Conservation (phyloP, 2,888 invertebrate species). For the Pelosia muscerda region DNA sequence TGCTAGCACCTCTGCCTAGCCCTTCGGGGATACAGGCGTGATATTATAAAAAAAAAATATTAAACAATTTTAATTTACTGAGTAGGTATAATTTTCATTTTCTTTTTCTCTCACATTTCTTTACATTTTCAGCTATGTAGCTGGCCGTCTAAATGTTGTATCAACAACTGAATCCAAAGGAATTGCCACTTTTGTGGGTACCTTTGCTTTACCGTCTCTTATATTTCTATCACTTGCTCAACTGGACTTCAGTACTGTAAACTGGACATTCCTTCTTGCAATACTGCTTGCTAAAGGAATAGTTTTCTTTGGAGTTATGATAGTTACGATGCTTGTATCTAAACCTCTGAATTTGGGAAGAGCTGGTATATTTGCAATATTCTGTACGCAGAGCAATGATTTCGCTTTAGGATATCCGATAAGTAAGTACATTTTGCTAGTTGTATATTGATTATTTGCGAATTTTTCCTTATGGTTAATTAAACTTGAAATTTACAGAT, state of each 20-base stretch:
- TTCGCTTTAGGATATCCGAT: conserved; percentile 98
- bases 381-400: conserved; percentile 98
- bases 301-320: conserved; percentile 93
- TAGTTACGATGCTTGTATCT: conserved; percentile 92
- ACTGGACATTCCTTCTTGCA: conserved; percentile 96
- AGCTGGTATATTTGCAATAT: conserved; percentile 97
- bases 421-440: conserved; percentile 85
- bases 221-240: conserved; percentile 96
- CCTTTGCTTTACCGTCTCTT: conserved; percentile 96
- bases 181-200: conserved; percentile 96
- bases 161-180: conserved; percentile 95
- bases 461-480: background rate
- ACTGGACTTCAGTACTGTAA: conserved; percentile 93
- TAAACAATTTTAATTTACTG: too few relatives aligned
- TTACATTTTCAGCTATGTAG: conserved; percentile 89
- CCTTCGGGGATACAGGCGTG: too few relatives aligned
- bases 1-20: too few relatives aligned
- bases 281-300: conserved; percentile 94
- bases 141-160: conserved; percentile 94
- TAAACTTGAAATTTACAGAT: background rate
- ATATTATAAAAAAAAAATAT: too few relatives aligned
- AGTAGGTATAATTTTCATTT: too few relatives aligned
- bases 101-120: background rate
- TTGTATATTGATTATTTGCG: background rate
- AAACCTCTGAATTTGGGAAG: conserved; percentile 93